A percentile compares a stretch with the other conserved stretches of the same genome.
phyloP scores from a whole-genome alignment of 2,888 invertebrate genomes.

The Agonopterix heracliana region DNA sequence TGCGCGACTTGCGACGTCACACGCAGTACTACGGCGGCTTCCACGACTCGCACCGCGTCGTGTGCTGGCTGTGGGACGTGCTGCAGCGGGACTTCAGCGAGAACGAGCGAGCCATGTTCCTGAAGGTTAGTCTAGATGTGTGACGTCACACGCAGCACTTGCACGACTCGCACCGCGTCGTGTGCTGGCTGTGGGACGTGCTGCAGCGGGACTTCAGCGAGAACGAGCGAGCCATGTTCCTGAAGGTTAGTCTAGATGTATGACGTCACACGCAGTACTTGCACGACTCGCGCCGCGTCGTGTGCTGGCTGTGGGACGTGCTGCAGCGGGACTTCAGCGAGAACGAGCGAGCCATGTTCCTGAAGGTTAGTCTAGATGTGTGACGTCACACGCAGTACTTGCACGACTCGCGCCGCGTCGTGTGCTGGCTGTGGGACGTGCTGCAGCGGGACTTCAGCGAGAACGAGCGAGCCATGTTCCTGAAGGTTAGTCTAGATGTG shows the following conservation, averaged over 20 bases:
- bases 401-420: slow-evolving; percentile 97
- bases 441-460: slow-evolving; percentile 95
- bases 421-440: slow-evolving; percentile 99
- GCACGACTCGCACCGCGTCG: slow-evolving; percentile 97
- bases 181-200: slow-evolving; percentile 99
- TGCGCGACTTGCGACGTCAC: slow-evolving; percentile 90
- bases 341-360: slow-evolving; percentile 93
- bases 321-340: slow-evolving; percentile 95
- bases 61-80: slow-evolving; percentile 99
- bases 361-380: slow-evolving; percentile 92
- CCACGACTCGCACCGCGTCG: slow-evolving; percentile 97
- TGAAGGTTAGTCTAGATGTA: slow-evolving; percentile 92
- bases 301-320: slow-evolving; percentile 99
- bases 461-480: slow-evolving; percentile 93
- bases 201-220: slow-evolving; percentile 95
- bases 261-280: slow-evolving; percentile 98
- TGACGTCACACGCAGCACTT: slow-evolving; percentile 98
- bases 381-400: slow-evolving; percentile 98
- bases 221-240: slow-evolving; percentile 93
- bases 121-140: slow-evolving; percentile 92
- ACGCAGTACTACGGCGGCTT: slow-evolving; percentile 99
- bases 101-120: slow-evolving; percentile 93
- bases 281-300: slow-evolving; percentile 97
- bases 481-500: slow-evolving; percentile 93
- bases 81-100: slow-evolving; percentile 95